A percentile compares a stretch with the other conserved stretches of the same genome.
Evolutionary conservation across 1,140 invertebrate genomes (phyloP).

Genomic region (Halotydeus destructor): DNA sequence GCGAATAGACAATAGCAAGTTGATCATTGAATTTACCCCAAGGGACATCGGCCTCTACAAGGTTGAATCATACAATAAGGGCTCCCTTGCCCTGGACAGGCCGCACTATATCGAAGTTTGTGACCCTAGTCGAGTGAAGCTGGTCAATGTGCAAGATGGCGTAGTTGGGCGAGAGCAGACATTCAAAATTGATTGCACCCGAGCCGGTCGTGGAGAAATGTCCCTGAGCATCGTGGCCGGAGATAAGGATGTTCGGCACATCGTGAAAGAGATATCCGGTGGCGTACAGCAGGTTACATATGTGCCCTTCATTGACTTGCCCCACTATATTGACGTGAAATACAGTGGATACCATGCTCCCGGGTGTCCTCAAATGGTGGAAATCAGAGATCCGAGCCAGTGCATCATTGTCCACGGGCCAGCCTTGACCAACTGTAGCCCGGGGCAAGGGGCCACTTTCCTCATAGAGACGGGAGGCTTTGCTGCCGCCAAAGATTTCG

Average conservation of each 20-base stretch:
- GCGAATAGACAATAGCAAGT: conserved; percentile 13
- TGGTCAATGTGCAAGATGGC: conserved; percentile 52
- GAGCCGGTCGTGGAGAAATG: conserved; percentile 46
- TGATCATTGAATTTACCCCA: conserved; percentile 23
- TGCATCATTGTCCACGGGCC: conserved; percentile 49
- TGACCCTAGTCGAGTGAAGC: conserved; percentile 55
- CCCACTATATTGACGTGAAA: conserved; percentile 53
- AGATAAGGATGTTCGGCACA: conserved; percentile 50
- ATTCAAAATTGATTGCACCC: conserved; percentile 29
- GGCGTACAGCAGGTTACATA: conserved; percentile 46
- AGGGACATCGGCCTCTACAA: conserved; percentile 37
- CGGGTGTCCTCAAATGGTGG: conserved; percentile 31
- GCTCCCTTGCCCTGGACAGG: conserved; percentile 34
- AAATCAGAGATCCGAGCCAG: conserved; percentile 35
- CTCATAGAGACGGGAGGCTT: conserved; percentile 66
- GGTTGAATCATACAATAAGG: conserved; percentile 31
- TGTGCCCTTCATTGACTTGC: conserved; percentile 51
- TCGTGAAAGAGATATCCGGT: conserved; percentile 33
- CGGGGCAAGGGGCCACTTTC: conserved; percentile 57
- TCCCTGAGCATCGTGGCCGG: conserved; percentile 52
- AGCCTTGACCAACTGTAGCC: conserved; percentile 60
- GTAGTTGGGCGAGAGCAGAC: conserved; percentile 58
- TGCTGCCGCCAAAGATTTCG: conserved; percentile 52
- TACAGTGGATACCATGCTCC: conserved; percentile 40
- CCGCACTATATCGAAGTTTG: conserved; percentile 54